Conservation (phyloP, 2,113 vertebrate species). For the Cavia aperea region DNA sequence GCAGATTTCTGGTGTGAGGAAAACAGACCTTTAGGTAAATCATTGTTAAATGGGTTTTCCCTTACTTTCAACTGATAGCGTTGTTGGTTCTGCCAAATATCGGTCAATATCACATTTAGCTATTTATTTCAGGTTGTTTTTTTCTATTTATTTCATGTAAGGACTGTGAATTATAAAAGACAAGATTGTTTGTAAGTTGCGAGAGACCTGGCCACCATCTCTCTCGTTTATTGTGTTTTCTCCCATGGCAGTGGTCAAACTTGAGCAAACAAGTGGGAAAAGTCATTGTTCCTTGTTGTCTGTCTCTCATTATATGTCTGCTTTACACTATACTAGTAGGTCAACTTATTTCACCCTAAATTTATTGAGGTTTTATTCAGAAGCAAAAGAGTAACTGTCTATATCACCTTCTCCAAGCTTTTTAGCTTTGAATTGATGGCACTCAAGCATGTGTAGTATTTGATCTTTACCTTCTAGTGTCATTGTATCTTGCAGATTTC, state of each 20-base stretch:
- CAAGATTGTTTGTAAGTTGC: neutral
- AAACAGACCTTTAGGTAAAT: neutral
- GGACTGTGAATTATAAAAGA: neutral
- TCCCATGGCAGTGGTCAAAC: neutral
- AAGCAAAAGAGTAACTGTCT: neutral
- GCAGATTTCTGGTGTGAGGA: neutral
- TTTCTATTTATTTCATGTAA: neutral
- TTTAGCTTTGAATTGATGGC: neutral
- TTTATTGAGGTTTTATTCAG: neutral
- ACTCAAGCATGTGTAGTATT: neutral
- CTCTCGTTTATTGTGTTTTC: neutral
- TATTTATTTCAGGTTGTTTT: neutral
- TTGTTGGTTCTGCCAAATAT: neutral
- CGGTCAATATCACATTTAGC: neutral
- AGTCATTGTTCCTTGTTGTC: neutral
- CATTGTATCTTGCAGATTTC: neutral
- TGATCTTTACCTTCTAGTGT: neutral
- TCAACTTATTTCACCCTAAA: slow-evolving; percentile 14
- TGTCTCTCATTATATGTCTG: neutral
- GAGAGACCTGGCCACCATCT: neutral
- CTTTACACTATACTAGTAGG: neutral
- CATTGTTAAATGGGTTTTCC: neutral
- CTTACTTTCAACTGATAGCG: neutral
- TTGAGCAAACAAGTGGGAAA: neutral
- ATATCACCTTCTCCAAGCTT: neutral